A percentile compares a stretch with the other conserved stretches of the same genome.
Evolutionary conservation across 1,140 invertebrate genomes (phyloP).

Genomic region (Lepidurus packardi): DNA sequence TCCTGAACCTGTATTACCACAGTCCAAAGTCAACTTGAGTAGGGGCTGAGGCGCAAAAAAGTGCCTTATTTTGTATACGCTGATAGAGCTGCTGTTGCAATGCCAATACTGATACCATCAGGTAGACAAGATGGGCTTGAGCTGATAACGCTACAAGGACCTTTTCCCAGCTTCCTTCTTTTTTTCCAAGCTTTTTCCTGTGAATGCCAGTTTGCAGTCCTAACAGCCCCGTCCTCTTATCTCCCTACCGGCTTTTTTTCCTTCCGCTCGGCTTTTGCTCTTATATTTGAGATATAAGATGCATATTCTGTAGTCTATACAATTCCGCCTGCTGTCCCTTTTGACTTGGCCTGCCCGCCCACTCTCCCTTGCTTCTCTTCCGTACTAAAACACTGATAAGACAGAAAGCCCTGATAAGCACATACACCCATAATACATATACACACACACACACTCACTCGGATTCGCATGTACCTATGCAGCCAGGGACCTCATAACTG

Average conservation of each 20-base stretch:
- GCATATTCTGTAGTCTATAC: neutral
- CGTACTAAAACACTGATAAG: neutral
- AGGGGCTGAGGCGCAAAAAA: neutral
- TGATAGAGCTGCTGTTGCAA: conserved; percentile 18
- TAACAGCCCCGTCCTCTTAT: conserved; percentile 7
- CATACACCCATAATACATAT: neutral
- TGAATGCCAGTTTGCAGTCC: conserved; percentile 16
- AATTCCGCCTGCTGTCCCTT: conserved; percentile 2
- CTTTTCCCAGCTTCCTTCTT: conserved; percentile 19
- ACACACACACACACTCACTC: neutral
- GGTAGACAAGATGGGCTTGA: conserved; percentile 13
- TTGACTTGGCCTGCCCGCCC: neutral
- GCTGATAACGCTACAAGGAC: conserved; percentile 14
- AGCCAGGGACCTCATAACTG: neutral
- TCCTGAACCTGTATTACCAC: too few species aligned
- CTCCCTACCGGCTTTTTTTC: neutral
- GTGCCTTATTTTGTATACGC: conserved; percentile 14
- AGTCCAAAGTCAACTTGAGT: too few species aligned
- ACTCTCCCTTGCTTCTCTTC: neutral
- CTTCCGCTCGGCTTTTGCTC: neutral
- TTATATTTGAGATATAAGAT: neutral
- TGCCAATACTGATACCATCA: conserved; percentile 15
- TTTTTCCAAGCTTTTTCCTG: conserved; percentile 8
- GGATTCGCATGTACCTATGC: neutral
- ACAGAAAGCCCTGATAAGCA: conserved; percentile 11